Percentiles rank a stretch among this genome's conserved stretches.
Evolutionary conservation across 2,888 invertebrate genomes (phyloP).

Genomic region (Phalera bucephala): DNA sequence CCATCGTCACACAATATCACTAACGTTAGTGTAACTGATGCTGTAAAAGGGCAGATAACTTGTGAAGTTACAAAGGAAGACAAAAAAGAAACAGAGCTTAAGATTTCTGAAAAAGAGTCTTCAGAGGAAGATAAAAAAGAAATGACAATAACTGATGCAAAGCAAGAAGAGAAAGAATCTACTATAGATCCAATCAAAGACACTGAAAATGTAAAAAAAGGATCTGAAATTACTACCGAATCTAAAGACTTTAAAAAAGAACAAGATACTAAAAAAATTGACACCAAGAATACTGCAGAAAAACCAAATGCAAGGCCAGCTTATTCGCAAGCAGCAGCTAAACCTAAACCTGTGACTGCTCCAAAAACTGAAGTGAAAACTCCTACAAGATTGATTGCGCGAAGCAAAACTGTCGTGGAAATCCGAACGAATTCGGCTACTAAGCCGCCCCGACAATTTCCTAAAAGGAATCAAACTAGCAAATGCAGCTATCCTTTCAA

Average conservation of each 20-base stretch:
- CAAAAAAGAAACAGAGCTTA: not conserved
- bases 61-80: conserved; percentile 1
- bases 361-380: conserved; percentile 62
- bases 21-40: conserved; percentile 1
- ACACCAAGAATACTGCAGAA: conserved; percentile 43
- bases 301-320: conserved; percentile 60
- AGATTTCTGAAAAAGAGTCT: not conserved
- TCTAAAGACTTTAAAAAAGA: conserved; percentile 45
- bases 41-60: not conserved
- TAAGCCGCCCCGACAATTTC: conserved; percentile 45
- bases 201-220: conserved; percentile 21
- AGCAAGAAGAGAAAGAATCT: conserved; percentile 24
- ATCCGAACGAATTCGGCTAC: conserved; percentile 52
- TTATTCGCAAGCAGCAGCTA: conserved; percentile 79
- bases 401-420: conserved; percentile 77
- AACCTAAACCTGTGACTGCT: conserved; percentile 59
- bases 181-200: conserved; percentile 10
- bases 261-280: conserved; percentile 44
- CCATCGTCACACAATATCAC: conserved; percentile 3
- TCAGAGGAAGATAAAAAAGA: not conserved
- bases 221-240: conserved; percentile 39
- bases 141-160: conserved; percentile 10
- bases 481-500: conserved; percentile 80
- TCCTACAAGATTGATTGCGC: conserved; percentile 47
- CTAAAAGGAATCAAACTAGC: conserved; percentile 60